Base-by-base conservation (phyloP, 1,140 invertebrate species). In the Drosophila parvula region DNA sequence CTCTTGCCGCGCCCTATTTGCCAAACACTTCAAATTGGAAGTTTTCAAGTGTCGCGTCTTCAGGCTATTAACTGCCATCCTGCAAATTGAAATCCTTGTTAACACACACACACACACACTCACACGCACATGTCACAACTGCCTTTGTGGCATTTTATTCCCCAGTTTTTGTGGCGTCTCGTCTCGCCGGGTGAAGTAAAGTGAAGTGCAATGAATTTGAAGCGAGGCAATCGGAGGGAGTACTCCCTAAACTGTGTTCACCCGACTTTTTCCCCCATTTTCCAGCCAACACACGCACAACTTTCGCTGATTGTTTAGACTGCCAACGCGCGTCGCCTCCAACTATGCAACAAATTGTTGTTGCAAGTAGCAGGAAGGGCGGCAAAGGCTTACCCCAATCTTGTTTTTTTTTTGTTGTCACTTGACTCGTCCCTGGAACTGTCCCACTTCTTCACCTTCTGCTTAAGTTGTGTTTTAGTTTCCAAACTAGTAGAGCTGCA, bases 311-410 rank as follows among this genome's bases (percentile, higher is more conserved):
- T 78, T 73, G 81, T 77, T 77, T 80, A 55, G 71, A 74, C 77
- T 80, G 59, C 41, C 61, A 78, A 43, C 57, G 51, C 43, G 45
- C 50, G 30, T 83, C 71, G 65, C 74, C 51, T 75, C 59, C 45
- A 81, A 82, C 71, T 79, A 88, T 88, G 79, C 83, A 88, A 83
- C 76, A 88, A 83, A 65, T 75, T 75, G 59, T 63, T 67, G 43
- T 60, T 50, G 71, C 30, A 22, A 14, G 28, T 51, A 51, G n/a
- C 44, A 28, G 2, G 27, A 45, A 34, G 28, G 40, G 50, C 27
- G 11, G 34, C 34, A 53, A 53, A 28, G 22, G 44, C 34, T 59
- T 69, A 9, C 30, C 36, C 18, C 30, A 32, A 18, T 7, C 1
- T 22, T 22, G 1, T 0, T 28, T 51, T 74, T 62, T 73, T 74